phyloP scores from a whole-genome alignment of 2,888 invertebrate genomes.

The Tryphoninae sp. region DNA sequence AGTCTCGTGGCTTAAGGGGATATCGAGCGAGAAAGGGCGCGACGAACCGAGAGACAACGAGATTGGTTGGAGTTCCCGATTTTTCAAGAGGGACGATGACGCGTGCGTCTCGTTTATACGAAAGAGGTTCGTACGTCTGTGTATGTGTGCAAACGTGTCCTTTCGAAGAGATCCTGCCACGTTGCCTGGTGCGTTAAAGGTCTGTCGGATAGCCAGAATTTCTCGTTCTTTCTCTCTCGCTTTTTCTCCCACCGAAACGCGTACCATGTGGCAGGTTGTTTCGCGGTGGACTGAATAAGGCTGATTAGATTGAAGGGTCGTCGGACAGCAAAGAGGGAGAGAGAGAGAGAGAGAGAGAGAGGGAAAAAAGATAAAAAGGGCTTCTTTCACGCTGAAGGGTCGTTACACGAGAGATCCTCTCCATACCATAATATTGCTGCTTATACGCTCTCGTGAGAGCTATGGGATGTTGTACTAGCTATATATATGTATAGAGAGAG shows the following conservation, averaged over 20 bases:
- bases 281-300: constrained; percentile 76
- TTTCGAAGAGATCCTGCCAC: constrained; percentile 21
- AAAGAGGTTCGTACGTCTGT: constrained; percentile 11
- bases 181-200: constrained; percentile 40
- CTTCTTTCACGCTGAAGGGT: constrained; percentile 72
- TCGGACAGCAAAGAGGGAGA: constrained; percentile 44
- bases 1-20: constrained; percentile 17
- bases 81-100: constrained; percentile 46
- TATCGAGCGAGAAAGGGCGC: constrained; percentile 20
- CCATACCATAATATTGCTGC: constrained; percentile 60
- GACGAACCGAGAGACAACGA: constrained; percentile 31
- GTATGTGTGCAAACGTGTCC: background rate
- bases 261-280: constrained; percentile 78
- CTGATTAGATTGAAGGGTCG: constrained; percentile 78
- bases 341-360: constrained; percentile 47
- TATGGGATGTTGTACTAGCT: constrained; percentile 31
- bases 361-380: constrained; percentile 56
- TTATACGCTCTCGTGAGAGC: constrained; percentile 51
- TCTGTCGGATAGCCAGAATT: constrained; percentile 45
- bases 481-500: background rate
- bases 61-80: constrained; percentile 26
- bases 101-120: constrained; percentile 49
- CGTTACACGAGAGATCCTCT: constrained; percentile 69
- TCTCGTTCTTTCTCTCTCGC: background rate
- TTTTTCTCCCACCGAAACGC: constrained; percentile 51